A percentile compares a stretch with the other conserved stretches of the same genome.
These are phyloP conservation scores for Opisthograptis luteolata DNA, from an alignment of 2,888 invertebrate species.

Conservation along the genomic window DNA sequence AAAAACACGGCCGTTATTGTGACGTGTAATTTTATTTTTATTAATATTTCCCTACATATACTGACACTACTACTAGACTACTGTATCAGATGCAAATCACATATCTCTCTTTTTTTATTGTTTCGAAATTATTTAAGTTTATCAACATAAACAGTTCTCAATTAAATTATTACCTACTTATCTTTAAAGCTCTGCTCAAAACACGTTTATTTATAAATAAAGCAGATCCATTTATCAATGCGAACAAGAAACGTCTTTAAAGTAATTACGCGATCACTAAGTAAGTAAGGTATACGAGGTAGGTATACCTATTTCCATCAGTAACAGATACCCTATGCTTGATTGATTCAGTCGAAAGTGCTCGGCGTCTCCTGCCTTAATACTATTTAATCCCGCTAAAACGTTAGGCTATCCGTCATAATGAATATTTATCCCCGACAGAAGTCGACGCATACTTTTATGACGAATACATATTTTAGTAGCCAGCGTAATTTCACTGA, in stretches of 20 bases:
- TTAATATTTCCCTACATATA: too few relatives aligned
- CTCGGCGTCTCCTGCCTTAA: slow-evolving; percentile 58
- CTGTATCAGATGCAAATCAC: too few relatives aligned
- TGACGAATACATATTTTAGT: slow-evolving; percentile 84
- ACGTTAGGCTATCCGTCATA: slow-evolving; percentile 79
- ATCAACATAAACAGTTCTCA: not conserved
- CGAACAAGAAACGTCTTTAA: slow-evolving; percentile 17
- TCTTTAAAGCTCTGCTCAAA: slow-evolving; percentile 7
- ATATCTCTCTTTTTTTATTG: too few relatives aligned
- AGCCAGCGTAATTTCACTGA: slow-evolving; percentile 80
- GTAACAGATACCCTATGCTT: slow-evolving; percentile 44
- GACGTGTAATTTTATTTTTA: too few relatives aligned
- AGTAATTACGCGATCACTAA: slow-evolving; percentile 17
- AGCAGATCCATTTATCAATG: too few relatives aligned
- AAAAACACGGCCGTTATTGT: too few relatives aligned
- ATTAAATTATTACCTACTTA: not conserved
- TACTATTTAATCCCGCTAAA: slow-evolving; percentile 82
- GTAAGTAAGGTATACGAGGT: slow-evolving; percentile 14
- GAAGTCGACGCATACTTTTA: slow-evolving; percentile 81
- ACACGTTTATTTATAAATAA: too few relatives aligned
- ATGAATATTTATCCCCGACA: slow-evolving; percentile 82
- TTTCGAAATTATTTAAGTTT: not conserved
- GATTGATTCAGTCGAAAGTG: slow-evolving; percentile 77
- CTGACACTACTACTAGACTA: too few relatives aligned
- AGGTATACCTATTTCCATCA: slow-evolving; percentile 24